phyloP scores from a whole-genome alignment of 2,888 invertebrate genomes.

The Zygogramma bicolorata region DNA sequence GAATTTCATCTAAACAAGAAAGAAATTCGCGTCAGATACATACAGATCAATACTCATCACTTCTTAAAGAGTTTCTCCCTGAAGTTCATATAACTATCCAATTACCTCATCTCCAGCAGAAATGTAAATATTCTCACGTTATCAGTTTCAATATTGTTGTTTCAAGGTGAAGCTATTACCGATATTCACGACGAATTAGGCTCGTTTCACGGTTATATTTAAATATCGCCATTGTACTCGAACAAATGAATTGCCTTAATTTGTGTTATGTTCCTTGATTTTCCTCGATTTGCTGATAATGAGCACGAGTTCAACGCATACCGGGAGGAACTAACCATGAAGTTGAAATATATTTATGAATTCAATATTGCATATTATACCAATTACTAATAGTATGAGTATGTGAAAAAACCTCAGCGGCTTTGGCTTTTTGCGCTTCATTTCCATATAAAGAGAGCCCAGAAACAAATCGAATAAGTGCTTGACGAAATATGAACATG shows the following conservation, averaged over 20 bases:
- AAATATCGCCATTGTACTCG: slow-evolving; percentile 16
- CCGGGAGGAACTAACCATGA: background rate
- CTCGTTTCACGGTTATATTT: slow-evolving; percentile 25
- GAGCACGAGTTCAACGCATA: background rate
- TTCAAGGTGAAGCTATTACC: slow-evolving; percentile 13
- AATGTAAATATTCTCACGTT: slow-evolving; percentile 23
- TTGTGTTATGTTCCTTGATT: background rate
- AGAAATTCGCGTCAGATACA: no score
- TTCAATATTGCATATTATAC: background rate
- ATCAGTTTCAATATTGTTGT: slow-evolving; percentile 15
- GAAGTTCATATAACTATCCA: background rate
- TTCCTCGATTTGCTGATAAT: background rate
- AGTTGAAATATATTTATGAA: no score
- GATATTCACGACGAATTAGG: slow-evolving; percentile 9
- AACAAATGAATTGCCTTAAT: background rate
- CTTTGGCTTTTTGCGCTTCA: no score
- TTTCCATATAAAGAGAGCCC: no score
- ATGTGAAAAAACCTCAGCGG: no score
- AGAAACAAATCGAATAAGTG: no score
- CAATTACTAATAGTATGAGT: no score
- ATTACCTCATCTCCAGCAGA: slow-evolving; percentile 9
- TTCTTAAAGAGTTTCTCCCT: no score
- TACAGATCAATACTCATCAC: no score
- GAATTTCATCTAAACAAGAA: no score
- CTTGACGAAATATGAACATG: no score